Base-by-base conservation (phyloP, 2,888 invertebrate species). In the Chloroclystis v-ata region DNA sequence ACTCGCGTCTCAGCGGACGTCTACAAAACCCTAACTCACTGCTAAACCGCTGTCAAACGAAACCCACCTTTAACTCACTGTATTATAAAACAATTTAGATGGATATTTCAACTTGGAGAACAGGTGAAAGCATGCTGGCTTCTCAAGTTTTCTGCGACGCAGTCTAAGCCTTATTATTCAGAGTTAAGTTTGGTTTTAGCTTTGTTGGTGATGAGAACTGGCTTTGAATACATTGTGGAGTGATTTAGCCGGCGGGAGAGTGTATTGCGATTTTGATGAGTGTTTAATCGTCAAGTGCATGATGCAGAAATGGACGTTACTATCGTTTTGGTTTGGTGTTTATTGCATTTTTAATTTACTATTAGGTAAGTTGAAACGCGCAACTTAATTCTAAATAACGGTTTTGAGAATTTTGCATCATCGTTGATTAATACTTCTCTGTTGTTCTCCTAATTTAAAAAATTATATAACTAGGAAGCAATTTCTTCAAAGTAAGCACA, bases 11-110 rank as follows among this genome's bases (percentile, higher is more conserved):
- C 28, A 28, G 7, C 4, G 11, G 5, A 1, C 9, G 32, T 14
- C 33, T 25, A 28, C 28, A 8, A 16, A 26, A 4, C 12, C 49
- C 44, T 41, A 2, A 4, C 37, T 49, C 44, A 44, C 49, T 49
- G 12, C 8, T 9, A n/a, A 24, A 8, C 24, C 1, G 8, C 41
- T 28, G 5, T 8, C 28, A 24, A 14, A 28, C 4, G 3, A 41
- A 41, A 44, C 13, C 4, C 0, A 37, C n/a, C 35, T 16, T 26
- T 41, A 49, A 32, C 0, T 1, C 24, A 10, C 20, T 8, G 16
- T 5, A 4, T 24, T 10, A 20, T 5, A 2, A 20, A 20, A 30
- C 20, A 37, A 37, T 37, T 24, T 41, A 2, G 12, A 14, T 37
- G 7, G 20, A 28, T 20, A 12, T n/a, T 13, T 13, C 8, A 6